Evolutionary conservation across 92 coral and sea anemone species (phyloP), one percentile per base, ranked within the genome.

Genomic region (Porites divaricata): DNA sequence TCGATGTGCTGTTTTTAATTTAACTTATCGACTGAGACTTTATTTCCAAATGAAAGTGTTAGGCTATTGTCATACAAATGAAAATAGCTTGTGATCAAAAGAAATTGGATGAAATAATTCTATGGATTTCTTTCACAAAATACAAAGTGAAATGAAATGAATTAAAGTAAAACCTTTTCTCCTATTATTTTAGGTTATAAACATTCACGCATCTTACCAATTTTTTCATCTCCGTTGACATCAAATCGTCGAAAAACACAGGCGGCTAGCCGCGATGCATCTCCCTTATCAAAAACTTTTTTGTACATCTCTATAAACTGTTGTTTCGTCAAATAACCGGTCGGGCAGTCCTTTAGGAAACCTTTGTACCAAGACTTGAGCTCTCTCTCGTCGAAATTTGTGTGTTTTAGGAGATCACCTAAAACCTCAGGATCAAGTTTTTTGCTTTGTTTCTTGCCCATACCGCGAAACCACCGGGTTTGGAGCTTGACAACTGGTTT

Each of bases 361-460:
- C 98, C 98, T 77, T 93, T 90, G 72, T 96, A 96, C 99, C 99
- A 96, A 10, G 98, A 89, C 72, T 96, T 92, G 24, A 96, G 80
- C 54, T 96, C 99, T 57, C 93, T 94, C 80, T 96, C 99, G 63
- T 96, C 99, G 87, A 96, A 96, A 26, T 96, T 93, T 59, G 99
- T 96, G 70, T 95, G 93, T 58, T 91, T 85, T 61, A 96, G 87
- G 25, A 96, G 98, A 75, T 96, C 98, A 51, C 93, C 94, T 45
- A 95, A 80, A 17, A 92, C 89, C 58, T 94, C 95, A 9, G 99
- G 99, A 73, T 96, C 98, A 63, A 96, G 88, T 75, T 93, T 80
- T 59, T 91, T 96, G 83, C 99, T 96, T 62, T 96, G 99, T 26
- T 95, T 94, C 77, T 96, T 96, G 25, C 99, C 99, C 99, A 96